These are phyloP conservation scores for Pica pica DNA, from an alignment of 2,113 vertebrate genomes.

Conservation along the genomic window DNA sequence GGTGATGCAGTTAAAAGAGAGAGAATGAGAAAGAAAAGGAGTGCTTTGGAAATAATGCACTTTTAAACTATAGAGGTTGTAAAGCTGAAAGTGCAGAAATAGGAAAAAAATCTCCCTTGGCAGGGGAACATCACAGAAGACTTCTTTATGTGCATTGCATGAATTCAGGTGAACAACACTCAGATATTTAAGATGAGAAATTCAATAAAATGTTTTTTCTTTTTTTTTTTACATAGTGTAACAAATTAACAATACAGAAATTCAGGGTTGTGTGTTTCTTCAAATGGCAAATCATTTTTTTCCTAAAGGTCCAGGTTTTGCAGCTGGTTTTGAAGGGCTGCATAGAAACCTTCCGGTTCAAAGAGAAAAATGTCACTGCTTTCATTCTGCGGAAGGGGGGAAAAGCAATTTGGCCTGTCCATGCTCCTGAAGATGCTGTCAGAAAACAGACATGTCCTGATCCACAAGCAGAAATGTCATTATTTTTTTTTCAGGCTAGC, in stretches of 20 bases:
- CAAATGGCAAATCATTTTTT: background rate
- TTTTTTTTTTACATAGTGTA: background rate
- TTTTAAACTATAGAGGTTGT: background rate
- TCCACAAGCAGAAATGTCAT: background rate
- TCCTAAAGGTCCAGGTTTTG: background rate
- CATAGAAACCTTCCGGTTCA: background rate
- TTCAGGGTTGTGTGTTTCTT: background rate
- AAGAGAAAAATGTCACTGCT: background rate
- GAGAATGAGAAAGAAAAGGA: background rate
- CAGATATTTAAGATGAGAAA: background rate
- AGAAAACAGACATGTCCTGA: background rate
- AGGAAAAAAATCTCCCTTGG: background rate
- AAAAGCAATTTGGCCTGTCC: background rate
- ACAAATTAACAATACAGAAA: background rate
- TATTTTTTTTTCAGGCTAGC: background rate
- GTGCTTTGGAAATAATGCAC: background rate
- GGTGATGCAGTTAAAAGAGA: background rate
- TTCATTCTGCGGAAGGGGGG: background rate
- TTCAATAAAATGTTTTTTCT: background rate
- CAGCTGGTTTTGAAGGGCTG: background rate
- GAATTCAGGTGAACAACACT: background rate
- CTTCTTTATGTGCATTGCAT: background rate
- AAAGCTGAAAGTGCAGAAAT: background rate
- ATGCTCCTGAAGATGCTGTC: background rate
- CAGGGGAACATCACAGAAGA: background rate